These are phyloP conservation scores for Microtus ochrogaster DNA, from an alignment of 2,113 vertebrate genomes.

Conservation along the genomic window DNA sequence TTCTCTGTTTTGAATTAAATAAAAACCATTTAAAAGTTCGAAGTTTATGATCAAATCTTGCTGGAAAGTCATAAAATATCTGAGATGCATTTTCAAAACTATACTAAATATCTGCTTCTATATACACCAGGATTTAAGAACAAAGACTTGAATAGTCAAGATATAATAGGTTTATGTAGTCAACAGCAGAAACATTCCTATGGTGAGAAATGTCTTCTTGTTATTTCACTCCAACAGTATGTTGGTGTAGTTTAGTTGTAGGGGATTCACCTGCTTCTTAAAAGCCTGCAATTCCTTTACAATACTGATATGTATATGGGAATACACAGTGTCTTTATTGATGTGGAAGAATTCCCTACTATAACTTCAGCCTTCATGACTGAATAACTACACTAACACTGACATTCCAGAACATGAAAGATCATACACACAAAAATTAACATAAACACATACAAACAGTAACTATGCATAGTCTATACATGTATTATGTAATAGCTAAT, in stretches of 20 bases:
- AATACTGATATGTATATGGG: neutral
- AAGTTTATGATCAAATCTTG: conserved; percentile 92
- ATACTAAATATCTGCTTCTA: conserved; percentile 91
- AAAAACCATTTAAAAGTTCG: conserved; percentile 93
- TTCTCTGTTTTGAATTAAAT: conserved; percentile 94
- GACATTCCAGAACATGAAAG: neutral
- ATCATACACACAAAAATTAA: neutral
- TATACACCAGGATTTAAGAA: conserved; percentile 93
- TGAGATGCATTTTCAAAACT: conserved; percentile 93
- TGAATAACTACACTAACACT: neutral
- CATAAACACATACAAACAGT: neutral
- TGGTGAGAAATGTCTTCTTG: conserved; percentile 89
- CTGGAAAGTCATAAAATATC: conserved; percentile 91
- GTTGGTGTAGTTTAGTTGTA: neutral
- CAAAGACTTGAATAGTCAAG: conserved; percentile 93
- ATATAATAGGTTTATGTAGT: conserved; percentile 94
- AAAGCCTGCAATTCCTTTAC: neutral
- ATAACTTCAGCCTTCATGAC: neutral
- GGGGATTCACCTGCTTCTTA: neutral
- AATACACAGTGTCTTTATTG: neutral
- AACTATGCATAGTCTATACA: neutral
- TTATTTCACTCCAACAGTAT: conserved; percentile 78
- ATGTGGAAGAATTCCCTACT: neutral
- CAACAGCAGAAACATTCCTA: conserved; percentile 95
- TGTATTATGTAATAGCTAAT: neutral